Percentiles rank a stretch among this genome's conserved stretches.
These are phyloP conservation scores for Apis cerana DNA, from an alignment of 1,140 invertebrate genomes.

Conservation along the genomic window DNA sequence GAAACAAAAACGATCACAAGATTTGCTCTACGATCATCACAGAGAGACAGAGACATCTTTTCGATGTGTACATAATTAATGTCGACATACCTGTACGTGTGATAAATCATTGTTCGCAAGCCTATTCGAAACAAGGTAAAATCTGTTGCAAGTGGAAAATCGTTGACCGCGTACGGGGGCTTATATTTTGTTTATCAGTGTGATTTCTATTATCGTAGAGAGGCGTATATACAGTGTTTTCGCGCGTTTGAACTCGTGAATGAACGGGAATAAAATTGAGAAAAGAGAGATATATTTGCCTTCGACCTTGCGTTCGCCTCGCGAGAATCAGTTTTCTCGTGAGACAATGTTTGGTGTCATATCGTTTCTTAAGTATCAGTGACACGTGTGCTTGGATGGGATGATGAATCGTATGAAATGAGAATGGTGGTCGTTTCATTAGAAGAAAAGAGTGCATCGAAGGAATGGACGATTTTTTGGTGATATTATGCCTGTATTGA, in stretches of 20 bases:
- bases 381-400: neutral
- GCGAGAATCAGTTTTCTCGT: conserved; percentile 7
- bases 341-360: conserved; percentile 9
- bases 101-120: conserved; percentile 25
- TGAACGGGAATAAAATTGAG: neutral
- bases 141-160: conserved; percentile 9
- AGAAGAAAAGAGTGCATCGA: neutral
- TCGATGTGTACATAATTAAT: conserved; percentile 8
- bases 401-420: neutral
- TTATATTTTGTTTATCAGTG: conserved; percentile 39
- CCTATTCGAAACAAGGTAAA: neutral
- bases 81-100: conserved; percentile 16
- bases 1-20: neutral
- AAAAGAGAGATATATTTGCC: neutral
- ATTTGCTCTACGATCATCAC: neutral
- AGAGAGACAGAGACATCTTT: neutral
- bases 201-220: conserved; percentile 21
- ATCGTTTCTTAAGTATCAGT: conserved; percentile 2
- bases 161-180: neutral
- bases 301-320: conserved; percentile 19
- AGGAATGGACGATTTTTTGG: neutral
- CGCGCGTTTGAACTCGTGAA: neutral
- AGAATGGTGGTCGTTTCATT: no score
- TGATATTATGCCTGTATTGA: neutral
- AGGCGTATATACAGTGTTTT: neutral